Conservation (phyloP, 2,797 vertebrate genomes). For the Capromys pilorides region DNA sequence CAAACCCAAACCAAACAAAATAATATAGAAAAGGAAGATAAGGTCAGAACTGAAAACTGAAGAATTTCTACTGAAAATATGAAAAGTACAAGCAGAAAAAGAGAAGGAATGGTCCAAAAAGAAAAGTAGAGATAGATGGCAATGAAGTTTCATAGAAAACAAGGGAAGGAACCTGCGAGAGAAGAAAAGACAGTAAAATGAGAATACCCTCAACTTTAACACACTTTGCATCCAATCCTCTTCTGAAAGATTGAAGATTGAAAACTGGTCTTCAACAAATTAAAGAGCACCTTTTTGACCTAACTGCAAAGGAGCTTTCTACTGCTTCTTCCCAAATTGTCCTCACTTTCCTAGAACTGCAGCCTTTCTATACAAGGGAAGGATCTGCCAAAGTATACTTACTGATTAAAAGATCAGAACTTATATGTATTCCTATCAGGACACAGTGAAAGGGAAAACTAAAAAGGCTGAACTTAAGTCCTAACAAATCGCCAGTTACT, state of each 20-base stretch:
- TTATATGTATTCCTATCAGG: background rate
- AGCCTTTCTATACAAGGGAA: background rate
- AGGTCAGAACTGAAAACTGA: slow-evolving; percentile 17
- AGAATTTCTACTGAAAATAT: slow-evolving; percentile 10
- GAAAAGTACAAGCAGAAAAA: slow-evolving; percentile 21
- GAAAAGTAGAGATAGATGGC: slow-evolving; percentile 24
- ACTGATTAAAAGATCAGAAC: background rate
- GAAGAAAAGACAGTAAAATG: slow-evolving; percentile 20
- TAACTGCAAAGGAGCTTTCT: background rate
- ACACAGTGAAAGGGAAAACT: background rate
- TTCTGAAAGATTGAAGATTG: background rate
- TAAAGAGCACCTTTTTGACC: background rate
- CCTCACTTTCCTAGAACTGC: background rate
- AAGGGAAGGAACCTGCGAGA: background rate
- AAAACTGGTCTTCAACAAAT: slow-evolving; percentile 28
- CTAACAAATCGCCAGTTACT: background rate
- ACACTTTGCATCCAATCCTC: background rate
- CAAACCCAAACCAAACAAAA: background rate
- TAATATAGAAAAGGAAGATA: slow-evolving; percentile 11
- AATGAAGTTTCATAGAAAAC: slow-evolving; percentile 36
- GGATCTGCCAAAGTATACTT: background rate
- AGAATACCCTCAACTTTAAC: background rate
- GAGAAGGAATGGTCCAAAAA: background rate
- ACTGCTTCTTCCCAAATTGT: background rate
- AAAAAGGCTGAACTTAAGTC: background rate